Base-by-base conservation (phyloP, 2,888 invertebrate species). In the Euplagia quadripunctaria region DNA sequence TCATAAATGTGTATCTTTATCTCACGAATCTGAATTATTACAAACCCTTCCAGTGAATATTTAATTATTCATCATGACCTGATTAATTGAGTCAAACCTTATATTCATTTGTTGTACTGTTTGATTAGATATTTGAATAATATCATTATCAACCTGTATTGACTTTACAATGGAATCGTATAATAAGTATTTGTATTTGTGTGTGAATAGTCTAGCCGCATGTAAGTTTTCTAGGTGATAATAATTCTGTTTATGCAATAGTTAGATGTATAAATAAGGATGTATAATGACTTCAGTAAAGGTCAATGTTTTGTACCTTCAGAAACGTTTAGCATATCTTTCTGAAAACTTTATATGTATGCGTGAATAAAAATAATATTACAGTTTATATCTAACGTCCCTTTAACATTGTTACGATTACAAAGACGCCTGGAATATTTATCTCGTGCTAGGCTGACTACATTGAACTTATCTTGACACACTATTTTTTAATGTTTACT, bases 141-240 rank as follows among this genome's bases (percentile, higher is more conserved):
- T 11, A 20, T 20, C 5, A 66, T 58, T 58, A 77, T 74, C 68
- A 73, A n/a, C 51, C 43, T 65, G 43, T 11, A 68, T 68, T 64
- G 68, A 71, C 70, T 75, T 72, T 64, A 73, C 70, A 72, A 77
- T 79, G 68, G 64, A 73, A 82, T 76, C 72, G 66, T 70, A 73
- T 68, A 70, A 73, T 68, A 83, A 70, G 7, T 49, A 79, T 75
- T 75, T 76, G 74, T 31, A 61, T n/a, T n/a, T n/a, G 4, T 81
- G 66, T 0, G 69, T 67, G 51, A 52, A 14, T 14, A 66, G 14
- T 20, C 70, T 68, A 72, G 67, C 68, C 72, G 70, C 78, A 67
- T 70, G 76, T 82, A 81, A 82, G 6, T 79, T 74, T 74, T 65
- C 70, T 58, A 81, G 74, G 79, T 82, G 83, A 84, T 83, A 84